Evolutionary conservation across 2,797 vertebrate species (phyloP).

Genomic region (Holocentrus rufus): DNA sequence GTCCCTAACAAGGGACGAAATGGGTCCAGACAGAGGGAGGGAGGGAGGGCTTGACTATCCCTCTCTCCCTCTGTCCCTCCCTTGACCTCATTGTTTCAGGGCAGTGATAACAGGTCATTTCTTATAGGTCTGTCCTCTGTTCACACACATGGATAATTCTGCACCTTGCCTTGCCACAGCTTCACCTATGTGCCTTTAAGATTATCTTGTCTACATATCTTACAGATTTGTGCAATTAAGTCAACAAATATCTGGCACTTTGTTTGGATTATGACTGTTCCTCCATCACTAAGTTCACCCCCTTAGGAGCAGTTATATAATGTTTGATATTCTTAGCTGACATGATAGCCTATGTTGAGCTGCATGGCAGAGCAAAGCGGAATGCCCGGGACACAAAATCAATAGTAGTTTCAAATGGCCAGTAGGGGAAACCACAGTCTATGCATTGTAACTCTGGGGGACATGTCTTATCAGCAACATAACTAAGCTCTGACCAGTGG

Average conservation of each 20-base stretch:
- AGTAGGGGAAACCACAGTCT: background rate
- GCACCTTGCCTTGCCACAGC: background rate
- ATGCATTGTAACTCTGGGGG: background rate
- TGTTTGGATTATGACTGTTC: slow-evolving; percentile 11
- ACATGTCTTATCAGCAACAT: background rate
- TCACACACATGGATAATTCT: slow-evolving; percentile 41
- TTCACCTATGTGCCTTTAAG: slow-evolving; percentile 42
- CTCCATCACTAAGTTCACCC: background rate
- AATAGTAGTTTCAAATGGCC: slow-evolving; percentile 33
- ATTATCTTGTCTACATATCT: slow-evolving; percentile 29
- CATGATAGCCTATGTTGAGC: slow-evolving; percentile 6
- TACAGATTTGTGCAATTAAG: slow-evolving; percentile 11
- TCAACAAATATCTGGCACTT: slow-evolving; percentile 7
- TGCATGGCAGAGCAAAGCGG: slow-evolving; percentile 9
- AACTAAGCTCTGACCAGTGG: background rate
- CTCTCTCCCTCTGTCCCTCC: too few relatives aligned
- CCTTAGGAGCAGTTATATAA: slow-evolving; percentile 21
- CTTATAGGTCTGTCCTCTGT: slow-evolving; percentile 36
- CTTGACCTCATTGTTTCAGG: slow-evolving; percentile 35
- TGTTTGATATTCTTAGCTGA: slow-evolving; percentile 9
- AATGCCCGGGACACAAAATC: slow-evolving; percentile 40
- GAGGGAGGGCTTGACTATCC: too few relatives aligned
- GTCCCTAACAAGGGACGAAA: too few relatives aligned
- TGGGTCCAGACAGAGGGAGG: background rate
- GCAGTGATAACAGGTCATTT: slow-evolving; percentile 47